Percentiles rank a stretch among this genome's conserved stretches.
Evolutionary conservation across 2,797 vertebrate species (phyloP).

Genomic region (Holocentrus rufus): DNA sequence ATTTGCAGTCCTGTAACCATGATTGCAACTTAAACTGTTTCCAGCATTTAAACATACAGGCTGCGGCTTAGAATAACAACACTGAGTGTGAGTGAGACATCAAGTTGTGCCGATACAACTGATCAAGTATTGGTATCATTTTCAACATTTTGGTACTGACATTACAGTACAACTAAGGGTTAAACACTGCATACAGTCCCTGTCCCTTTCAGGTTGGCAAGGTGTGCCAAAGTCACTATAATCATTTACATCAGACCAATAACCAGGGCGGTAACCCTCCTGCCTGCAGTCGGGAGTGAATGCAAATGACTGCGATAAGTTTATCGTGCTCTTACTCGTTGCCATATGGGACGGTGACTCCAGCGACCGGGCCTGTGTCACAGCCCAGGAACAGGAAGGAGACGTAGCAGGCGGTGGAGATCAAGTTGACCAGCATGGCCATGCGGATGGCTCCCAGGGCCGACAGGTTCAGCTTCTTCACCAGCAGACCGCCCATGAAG

Average conservation of each 20-base stretch:
- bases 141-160: too few species aligned
- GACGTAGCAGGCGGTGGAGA: conserved; percentile 96
- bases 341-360: conserved; percentile 91
- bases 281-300: background rate
- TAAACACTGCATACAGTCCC: too few species aligned
- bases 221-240: background rate
- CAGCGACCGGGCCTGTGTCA: conserved; percentile 94
- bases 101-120: too few species aligned
- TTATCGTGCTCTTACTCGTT: conserved; percentile 86
- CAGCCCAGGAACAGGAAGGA: conserved; percentile 99
- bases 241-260: background rate
- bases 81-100: too few species aligned
- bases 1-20: too few species aligned
- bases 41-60: too few species aligned
- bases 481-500: conserved; percentile 96
- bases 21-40: too few species aligned
- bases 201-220: background rate
- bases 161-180: too few species aligned
- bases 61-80: too few species aligned
- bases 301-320: background rate
- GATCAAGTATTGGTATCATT: too few species aligned
- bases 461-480: conserved; percentile 97
- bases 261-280: background rate
- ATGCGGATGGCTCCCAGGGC: conserved; percentile 95
- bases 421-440: conserved; percentile 98